Conservation (phyloP, 1,140 invertebrate genomes). For the Pachyrhynchus sulphureomaculatus region DNA sequence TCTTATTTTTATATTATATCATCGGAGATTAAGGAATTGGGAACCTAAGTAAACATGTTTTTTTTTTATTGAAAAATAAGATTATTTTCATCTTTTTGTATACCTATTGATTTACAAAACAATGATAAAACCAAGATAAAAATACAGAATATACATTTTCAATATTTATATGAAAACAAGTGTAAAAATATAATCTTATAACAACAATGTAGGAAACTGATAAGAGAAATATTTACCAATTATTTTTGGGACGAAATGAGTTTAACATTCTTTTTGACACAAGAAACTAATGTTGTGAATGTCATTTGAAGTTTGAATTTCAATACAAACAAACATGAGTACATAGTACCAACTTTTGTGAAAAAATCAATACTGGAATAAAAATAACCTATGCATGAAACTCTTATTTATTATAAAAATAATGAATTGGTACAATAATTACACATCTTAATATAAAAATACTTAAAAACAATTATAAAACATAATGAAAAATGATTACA, state of each 20-base stretch:
- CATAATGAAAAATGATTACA: constrained; percentile 4
- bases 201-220: background rate
- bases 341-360: constrained; percentile 13
- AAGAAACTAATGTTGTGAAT: background rate
- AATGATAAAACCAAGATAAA: background rate
- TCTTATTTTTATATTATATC: too few relatives aligned
- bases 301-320: constrained; percentile 14
- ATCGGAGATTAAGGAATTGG: too few relatives aligned
- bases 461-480: constrained; percentile 43
- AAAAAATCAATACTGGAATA: constrained; percentile 19
- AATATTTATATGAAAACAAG: background rate
- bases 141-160: background rate
- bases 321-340: constrained; percentile 32
- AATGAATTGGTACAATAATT: constrained; percentile 46
- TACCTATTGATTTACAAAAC: constrained; percentile 1
- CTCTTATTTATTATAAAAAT: constrained; percentile 51
- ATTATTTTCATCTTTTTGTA: background rate
- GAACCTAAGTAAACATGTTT: too few relatives aligned
- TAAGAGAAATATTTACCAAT: constrained; percentile 37
- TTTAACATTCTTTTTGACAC: constrained; percentile 35
- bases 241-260: constrained; percentile 35
- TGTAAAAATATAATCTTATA: constrained; percentile 1
- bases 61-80: background rate
- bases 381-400: constrained; percentile 38
- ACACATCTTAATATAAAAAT: constrained; percentile 48